phyloP scores from a whole-genome alignment of 2,113 vertebrate species.

The Rhinolophus ferrumequinum region DNA sequence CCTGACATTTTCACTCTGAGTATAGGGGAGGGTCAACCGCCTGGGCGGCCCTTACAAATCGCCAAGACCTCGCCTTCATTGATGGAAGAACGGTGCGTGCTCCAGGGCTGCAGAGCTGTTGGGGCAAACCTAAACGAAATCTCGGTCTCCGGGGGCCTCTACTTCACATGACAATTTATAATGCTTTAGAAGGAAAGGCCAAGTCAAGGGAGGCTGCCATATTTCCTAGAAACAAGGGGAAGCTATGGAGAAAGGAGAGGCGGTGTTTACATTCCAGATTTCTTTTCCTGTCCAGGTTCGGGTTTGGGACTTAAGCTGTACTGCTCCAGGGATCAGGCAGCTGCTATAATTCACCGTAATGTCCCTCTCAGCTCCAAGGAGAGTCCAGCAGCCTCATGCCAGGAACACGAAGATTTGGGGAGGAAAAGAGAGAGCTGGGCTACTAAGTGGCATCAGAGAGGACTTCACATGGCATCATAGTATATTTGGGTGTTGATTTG shows the following conservation, averaged over 20 bases:
- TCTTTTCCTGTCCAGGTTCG: neutral
- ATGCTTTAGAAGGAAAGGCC: neutral
- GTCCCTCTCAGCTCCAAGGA: neutral
- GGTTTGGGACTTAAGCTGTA: neutral
- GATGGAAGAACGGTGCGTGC: neutral
- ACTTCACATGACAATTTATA: neutral
- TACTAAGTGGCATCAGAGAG: neutral
- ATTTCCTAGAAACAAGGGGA: neutral
- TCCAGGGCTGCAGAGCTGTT: too few relatives aligned
- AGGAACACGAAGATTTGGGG: neutral
- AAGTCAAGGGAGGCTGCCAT: neutral
- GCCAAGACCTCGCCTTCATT: neutral
- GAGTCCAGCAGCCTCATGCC: rapidly evolving
- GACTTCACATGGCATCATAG: neutral
- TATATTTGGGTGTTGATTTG: neutral
- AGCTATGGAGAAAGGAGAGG: neutral
- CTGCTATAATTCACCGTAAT: neutral
- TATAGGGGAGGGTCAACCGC: neutral
- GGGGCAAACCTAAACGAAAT: neutral
- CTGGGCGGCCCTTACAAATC: too few relatives aligned
- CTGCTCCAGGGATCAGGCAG: neutral
- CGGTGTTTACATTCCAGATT: neutral
- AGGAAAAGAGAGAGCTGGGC: neutral
- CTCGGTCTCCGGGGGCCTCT: neutral
- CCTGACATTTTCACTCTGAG: neutral